Evolutionary conservation across 1,140 invertebrate species (phyloP).

Genomic region (Delia radicum): DNA sequence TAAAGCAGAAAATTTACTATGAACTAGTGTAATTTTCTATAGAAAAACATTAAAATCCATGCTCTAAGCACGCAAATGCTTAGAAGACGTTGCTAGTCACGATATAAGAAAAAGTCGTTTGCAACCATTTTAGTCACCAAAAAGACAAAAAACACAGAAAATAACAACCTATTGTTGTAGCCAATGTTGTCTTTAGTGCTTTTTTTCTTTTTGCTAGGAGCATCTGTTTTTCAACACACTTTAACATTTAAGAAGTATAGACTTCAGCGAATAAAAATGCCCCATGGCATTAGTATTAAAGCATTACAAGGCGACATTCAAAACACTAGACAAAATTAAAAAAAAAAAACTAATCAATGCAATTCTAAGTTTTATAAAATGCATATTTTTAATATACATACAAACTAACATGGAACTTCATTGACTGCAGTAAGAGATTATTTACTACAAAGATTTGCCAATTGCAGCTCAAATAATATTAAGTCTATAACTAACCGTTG

Average conservation of each 20-base stretch:
- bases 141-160: background rate
- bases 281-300: background rate
- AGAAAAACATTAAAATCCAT: background rate
- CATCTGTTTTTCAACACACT: conserved; percentile 9
- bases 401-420: background rate
- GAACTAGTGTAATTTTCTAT: background rate
- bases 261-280: background rate
- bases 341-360: conserved; percentile 4
- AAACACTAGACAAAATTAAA: background rate
- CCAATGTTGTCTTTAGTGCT: background rate
- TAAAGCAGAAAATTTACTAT: conserved; percentile 7
- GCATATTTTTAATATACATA: background rate
- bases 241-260: conserved; percentile 7
- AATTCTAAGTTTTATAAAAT: background rate
- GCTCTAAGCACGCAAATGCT: background rate
- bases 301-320: conserved; percentile 14
- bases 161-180: background rate
- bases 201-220: background rate
- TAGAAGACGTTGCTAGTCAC: conserved; percentile 21
- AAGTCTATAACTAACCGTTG: background rate
- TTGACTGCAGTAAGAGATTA: background rate
- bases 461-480: background rate
- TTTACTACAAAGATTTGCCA: background rate
- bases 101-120: conserved; percentile 16
- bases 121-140: background rate